phyloP scores from a whole-genome alignment of 2,888 invertebrate genomes.

The Agrotis ipsilon region DNA sequence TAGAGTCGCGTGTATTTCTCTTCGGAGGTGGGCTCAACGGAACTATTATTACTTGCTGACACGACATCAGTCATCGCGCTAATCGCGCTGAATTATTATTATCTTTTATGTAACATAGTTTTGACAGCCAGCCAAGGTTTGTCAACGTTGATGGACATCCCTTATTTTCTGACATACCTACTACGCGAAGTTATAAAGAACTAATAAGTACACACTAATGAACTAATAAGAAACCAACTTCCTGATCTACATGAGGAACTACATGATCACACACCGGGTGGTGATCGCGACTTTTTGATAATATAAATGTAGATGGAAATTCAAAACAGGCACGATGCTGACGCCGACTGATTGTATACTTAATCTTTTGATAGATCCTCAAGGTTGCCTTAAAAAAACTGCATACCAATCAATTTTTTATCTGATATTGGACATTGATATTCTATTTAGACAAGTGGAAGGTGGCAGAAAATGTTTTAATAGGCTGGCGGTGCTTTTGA shows the following conservation, averaged over 20 bases:
- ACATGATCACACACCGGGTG: too few relatives aligned
- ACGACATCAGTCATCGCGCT: slow-evolving; percentile 88
- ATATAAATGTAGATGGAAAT: too few relatives aligned
- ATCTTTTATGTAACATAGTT: slow-evolving; percentile 82
- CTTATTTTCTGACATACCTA: slow-evolving; percentile 51
- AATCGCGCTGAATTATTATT: slow-evolving; percentile 85
- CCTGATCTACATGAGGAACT: too few relatives aligned
- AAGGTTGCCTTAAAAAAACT: neutral
- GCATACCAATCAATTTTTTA: neutral
- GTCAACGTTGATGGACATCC: slow-evolving; percentile 70
- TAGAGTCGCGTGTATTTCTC: slow-evolving; percentile 83
- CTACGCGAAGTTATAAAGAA: slow-evolving; percentile 18
- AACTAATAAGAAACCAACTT: slow-evolving; percentile 11
- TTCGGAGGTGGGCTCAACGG: slow-evolving; percentile 81
- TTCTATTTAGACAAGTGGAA: slow-evolving; percentile 43
- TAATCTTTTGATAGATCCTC: neutral
- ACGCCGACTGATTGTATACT: too few relatives aligned
- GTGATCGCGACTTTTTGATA: too few relatives aligned
- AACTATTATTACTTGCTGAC: slow-evolving; percentile 88
- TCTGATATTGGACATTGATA: slow-evolving; percentile 20
- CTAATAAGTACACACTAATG: too few relatives aligned
- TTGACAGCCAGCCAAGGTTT: slow-evolving; percentile 83
- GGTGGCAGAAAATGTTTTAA: slow-evolving; percentile 62
- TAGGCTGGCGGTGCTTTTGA: slow-evolving; percentile 81
- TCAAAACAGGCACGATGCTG: too few relatives aligned